Evolutionary conservation across 2,888 invertebrate genomes (phyloP).

Genomic region (Gymnocheta viridis): DNA sequence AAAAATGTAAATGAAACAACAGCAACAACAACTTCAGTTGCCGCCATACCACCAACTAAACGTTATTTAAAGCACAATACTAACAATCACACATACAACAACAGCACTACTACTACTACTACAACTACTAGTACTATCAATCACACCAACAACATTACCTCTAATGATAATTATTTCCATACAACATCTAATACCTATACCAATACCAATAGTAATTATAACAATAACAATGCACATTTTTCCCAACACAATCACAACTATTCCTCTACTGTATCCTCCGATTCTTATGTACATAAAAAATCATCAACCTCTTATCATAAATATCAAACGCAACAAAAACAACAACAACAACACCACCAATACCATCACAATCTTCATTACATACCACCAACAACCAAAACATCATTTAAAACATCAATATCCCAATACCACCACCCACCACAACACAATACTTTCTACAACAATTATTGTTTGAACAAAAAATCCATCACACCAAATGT

Average conservation of each 20-base stretch:
- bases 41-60: conserved; percentile 69
- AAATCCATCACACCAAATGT: conserved; percentile 81
- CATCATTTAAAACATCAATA: conserved; percentile 51
- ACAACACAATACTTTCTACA: conserved; percentile 70
- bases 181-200: conserved; percentile 52
- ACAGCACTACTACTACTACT: conserved; percentile 66
- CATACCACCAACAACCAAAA: conserved; percentile 32
- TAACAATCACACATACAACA: conserved; percentile 70
- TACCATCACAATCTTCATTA: conserved; percentile 40
- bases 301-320: conserved; percentile 69
- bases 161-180: conserved; percentile 64
- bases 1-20: conserved; percentile 56
- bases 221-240: conserved; percentile 64
- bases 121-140: conserved; percentile 30
- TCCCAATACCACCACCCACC: conserved; percentile 55
- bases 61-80: conserved; percentile 72
- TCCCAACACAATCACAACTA: conserved; percentile 67
- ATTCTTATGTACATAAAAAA: conserved; percentile 70
- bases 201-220: conserved; percentile 39
- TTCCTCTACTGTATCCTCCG: conserved; percentile 52
- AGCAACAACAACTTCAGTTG: conserved; percentile 53
- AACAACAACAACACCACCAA: conserved; percentile 59
- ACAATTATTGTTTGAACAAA: conserved; percentile 77
- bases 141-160: conserved; percentile 59
- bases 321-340: conserved; percentile 67